Conservation (phyloP, 2,797 vertebrate species). For the Percopsis omiscomaycus region DNA sequence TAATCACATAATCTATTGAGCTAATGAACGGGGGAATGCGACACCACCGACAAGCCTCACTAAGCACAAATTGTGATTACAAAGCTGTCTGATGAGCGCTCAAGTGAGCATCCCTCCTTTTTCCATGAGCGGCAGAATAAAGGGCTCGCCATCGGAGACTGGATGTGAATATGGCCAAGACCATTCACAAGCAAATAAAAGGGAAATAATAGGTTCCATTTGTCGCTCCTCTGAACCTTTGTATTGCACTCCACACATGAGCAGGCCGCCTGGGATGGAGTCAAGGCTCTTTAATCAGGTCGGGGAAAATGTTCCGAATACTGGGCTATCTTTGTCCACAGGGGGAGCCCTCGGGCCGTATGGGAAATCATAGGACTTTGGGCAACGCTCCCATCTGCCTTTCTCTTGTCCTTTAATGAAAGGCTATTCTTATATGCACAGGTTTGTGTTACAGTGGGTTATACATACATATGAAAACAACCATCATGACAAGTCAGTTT, state of each 20-base stretch:
- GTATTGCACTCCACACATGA: conserved; percentile 22
- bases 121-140: conserved; percentile 17
- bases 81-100: conserved; percentile 57
- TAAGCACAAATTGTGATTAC: conserved; percentile 57
- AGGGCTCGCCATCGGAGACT: conserved; percentile 18
- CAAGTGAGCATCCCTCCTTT: conserved; percentile 26
- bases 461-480: conserved; percentile 16
- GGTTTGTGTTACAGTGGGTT: too few relatives aligned
- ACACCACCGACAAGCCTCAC: conserved; percentile 53
- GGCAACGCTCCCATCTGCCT: conserved; percentile 36
- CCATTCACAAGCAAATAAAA: conserved; percentile 43
- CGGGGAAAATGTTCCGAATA: background rate
- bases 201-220: conserved; percentile 47
- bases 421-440: conserved; percentile 9
- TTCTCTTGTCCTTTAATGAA: conserved; percentile 20
- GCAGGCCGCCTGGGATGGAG: conserved; percentile 14
- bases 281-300: conserved; percentile 22
- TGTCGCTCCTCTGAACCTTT: conserved; percentile 23
- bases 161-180: conserved; percentile 23
- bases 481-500: conserved; percentile 17
- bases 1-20: conserved; percentile 48
- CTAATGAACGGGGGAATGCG: conserved; percentile 47
- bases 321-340: conserved; percentile 52
- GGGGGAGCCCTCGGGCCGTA: conserved; percentile 67
- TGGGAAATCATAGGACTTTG: conserved; percentile 22